These are phyloP conservation scores for Chaetops frenatus DNA, from an alignment of 2,113 vertebrate genomes.

Conservation along the genomic window DNA sequence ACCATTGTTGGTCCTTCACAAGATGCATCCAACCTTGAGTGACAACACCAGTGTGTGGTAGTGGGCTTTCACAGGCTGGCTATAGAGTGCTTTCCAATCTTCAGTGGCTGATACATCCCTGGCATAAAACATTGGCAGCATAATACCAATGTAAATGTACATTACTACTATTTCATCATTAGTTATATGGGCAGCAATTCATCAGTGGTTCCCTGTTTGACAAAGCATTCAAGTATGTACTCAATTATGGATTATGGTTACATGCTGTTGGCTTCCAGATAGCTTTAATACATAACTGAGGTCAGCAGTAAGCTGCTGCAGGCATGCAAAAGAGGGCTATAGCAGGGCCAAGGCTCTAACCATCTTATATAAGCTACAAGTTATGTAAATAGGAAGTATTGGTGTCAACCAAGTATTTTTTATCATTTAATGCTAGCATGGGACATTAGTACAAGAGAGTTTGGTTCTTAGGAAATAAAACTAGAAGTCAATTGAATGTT, in stretches of 20 bases:
- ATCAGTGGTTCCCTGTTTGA: background rate
- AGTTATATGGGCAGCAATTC: background rate
- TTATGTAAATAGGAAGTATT: background rate
- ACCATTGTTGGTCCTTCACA: background rate
- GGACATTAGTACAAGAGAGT: background rate
- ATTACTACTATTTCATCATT: background rate
- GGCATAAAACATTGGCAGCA: background rate
- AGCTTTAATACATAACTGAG: background rate
- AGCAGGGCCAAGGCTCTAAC: background rate
- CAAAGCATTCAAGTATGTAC: background rate
- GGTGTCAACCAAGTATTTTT: background rate
- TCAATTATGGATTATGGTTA: background rate
- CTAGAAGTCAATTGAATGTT: background rate
- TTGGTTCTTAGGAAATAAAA: background rate
- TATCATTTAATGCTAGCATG: background rate
- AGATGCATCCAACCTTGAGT: background rate
- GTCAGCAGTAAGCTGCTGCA: background rate
- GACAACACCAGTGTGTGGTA: background rate
- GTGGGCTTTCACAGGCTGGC: background rate
- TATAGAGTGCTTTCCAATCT: background rate
- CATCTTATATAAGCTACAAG: background rate
- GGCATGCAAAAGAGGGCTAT: background rate
- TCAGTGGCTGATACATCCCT: background rate
- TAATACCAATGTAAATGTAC: background rate
- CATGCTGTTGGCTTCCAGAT: background rate